Conservation (phyloP, 2,113 vertebrate species). For the Lasiurus cinereus region DNA sequence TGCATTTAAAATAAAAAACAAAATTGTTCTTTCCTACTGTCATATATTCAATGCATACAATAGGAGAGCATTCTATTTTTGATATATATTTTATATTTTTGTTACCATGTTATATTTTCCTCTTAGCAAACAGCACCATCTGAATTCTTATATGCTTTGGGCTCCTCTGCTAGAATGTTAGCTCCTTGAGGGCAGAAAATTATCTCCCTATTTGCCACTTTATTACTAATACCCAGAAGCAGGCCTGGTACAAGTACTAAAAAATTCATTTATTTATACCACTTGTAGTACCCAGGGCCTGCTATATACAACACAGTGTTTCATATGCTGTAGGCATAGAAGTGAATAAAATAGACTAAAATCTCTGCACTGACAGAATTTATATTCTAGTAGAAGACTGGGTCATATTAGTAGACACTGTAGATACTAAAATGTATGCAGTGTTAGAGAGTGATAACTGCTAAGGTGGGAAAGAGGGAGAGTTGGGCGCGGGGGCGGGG, state of each 20-base stretch:
- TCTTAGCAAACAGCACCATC: background rate
- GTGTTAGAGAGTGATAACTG: background rate
- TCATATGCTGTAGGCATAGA: background rate
- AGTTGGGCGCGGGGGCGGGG: too few relatives aligned
- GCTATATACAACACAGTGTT: background rate
- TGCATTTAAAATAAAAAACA: conserved; percentile 23
- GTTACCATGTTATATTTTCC: background rate
- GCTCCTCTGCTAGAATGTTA: background rate
- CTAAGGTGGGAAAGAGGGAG: background rate
- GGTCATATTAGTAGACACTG: too few relatives aligned
- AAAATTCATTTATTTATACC: background rate
- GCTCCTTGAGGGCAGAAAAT: background rate
- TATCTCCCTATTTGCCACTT: background rate
- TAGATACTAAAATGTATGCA: background rate
- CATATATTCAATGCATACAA: background rate
- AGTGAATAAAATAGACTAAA: background rate
- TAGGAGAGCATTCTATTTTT: background rate
- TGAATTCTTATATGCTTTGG: conserved; percentile 32
- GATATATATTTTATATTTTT: background rate
- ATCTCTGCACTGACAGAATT: background rate
- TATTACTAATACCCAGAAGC: background rate
- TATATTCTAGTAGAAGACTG: background rate
- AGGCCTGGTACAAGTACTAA: background rate
- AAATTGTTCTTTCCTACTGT: conserved; percentile 8
- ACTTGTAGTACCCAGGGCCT: background rate